Base-by-base conservation (phyloP, 2,797 vertebrate genomes). In the Siniperca scherzeri region DNA sequence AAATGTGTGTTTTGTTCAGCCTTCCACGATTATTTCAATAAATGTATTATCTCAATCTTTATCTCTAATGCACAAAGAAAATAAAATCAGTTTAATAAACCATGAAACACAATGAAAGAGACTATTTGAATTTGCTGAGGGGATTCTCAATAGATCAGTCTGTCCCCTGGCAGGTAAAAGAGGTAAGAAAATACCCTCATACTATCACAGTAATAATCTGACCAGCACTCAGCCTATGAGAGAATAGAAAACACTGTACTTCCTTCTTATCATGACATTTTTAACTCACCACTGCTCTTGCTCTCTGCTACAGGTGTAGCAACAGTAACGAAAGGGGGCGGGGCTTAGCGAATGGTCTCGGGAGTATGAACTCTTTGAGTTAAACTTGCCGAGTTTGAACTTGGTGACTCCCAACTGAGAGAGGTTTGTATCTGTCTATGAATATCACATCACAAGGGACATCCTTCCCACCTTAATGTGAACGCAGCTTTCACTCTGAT, bases 401-500 rank as follows among this genome's bases (percentile, higher is more conserved):
- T 17, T 22, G 33, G 8, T 65, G 46, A 50, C 25, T 77, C 19
- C 46, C 30, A 52, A 5, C 5, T 40, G 21, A 53, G 33, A 50
- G 38, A 53, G 27, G 4, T 59, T 80, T 44, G 11, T 42, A 36
- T 56, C 46, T 25, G 33, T 83, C 64, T 27, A 5, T 64, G 46
- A 70, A 25, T 33, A 62, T 81, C 25, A 65, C 71, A 42, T 77
- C 78, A 42, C 10, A 36, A 16, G 21, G 57, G 64, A 55, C 46
- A 66, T 70, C 78, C 56, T 69, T 46, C 22, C 13, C 75, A 80
- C 25, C 55, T 53, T 48, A 30, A 57, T 22, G 3, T 36, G 27
- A 81, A 8, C 61, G 53, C 48, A 55, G 1, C 57, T 61, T 21
- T 48, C 40, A 4, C 30, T 80, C 68, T 46, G 50, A 69, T 78